Base-by-base conservation (phyloP, 1,140 invertebrate species). In the Ctenoplectra terminalis region DNA sequence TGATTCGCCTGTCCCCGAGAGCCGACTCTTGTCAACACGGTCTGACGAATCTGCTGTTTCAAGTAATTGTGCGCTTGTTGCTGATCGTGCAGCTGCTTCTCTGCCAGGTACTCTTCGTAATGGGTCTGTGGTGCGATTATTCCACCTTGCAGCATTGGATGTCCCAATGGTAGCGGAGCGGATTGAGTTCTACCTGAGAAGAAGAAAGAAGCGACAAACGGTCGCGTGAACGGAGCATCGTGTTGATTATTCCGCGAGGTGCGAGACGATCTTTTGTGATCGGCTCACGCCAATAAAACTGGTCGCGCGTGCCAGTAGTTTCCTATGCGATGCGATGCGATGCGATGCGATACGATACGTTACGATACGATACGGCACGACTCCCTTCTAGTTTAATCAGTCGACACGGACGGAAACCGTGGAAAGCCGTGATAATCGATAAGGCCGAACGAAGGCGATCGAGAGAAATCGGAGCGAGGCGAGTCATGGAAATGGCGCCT, bases 101-200 rank as follows among this genome's bases (percentile, higher is more conserved):
- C 95, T 13, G 94, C 94, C 82, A 95, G 93, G 88, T 95, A 95
- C 83, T 96, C 95, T 87, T 96, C 95, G 88, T 95, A 96, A 83
- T 96, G 95, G 37, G 95, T 95, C 9, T 93, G 92, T 20, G 93
- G 93, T 15, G 82, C 85, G 23, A 94, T 93, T 20, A 93, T 91
- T 31, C 91, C 91, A 46, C 95, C 95, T 58, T 97, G 96, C 56
- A 99, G 95, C 95, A 98, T 96, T 37, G 98, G 98, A 94, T 99
- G 98, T 5, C 98, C 98, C n/a, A 99, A 94, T 37, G 98, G 98
- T 85, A 99, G 93, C 0, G 99, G 98, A 7, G 98, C 98, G 17
- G 97, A 98, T 92, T 98, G 98, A n/a, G 98, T 98, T 89, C 98
- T 95, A 81, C 93, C 93, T 94, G 58, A 26, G 61, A 26, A 9